Conservation (phyloP, 2,888 invertebrate species). For the Ophion ventricosus region DNA sequence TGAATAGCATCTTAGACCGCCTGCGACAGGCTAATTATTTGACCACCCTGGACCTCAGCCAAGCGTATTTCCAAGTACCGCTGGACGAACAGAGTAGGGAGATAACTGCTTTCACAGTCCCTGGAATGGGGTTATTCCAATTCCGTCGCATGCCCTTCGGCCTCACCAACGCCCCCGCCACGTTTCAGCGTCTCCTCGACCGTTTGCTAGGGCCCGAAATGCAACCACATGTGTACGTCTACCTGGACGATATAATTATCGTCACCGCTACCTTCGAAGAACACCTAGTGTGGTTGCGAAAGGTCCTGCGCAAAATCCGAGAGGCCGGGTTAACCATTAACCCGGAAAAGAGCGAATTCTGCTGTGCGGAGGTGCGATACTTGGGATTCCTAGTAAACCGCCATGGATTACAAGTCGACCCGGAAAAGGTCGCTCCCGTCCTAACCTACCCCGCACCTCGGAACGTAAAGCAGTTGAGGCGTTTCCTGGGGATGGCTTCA, state of each 20-base stretch:
- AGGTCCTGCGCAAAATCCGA: slow-evolving; percentile 68
- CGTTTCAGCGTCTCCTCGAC: slow-evolving; percentile 74
- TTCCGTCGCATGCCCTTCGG: slow-evolving; percentile 74
- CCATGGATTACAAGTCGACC: slow-evolving; percentile 7
- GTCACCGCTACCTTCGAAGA: slow-evolving; percentile 55
- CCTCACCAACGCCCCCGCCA: slow-evolving; percentile 71
- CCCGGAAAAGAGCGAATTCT: slow-evolving; percentile 30
- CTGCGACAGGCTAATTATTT: slow-evolving; percentile 68
- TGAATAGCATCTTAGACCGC: slow-evolving; percentile 70
- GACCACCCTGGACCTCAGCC: slow-evolving; percentile 65
- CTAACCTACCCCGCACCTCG: slow-evolving; percentile 6
- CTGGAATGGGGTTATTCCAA: slow-evolving; percentile 72
- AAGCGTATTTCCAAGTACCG: slow-evolving; percentile 66
- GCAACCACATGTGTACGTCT: slow-evolving; percentile 56
- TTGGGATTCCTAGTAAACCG: slow-evolving; percentile 34
- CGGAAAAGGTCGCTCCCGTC: slow-evolving; percentile 16
- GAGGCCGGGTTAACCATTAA: slow-evolving; percentile 66
- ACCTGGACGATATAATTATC: slow-evolving; percentile 65
- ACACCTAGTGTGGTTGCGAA: slow-evolving; percentile 54
- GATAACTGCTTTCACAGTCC: slow-evolving; percentile 74
- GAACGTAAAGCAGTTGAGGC: slow-evolving; percentile 28
- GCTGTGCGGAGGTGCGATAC: slow-evolving; percentile 8
- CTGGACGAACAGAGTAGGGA: slow-evolving; percentile 59
- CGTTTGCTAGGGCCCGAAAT: slow-evolving; percentile 66
- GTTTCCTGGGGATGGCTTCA: slow-evolving; percentile 14